These are phyloP conservation scores for Drosophila dunni DNA, from an alignment of 1,140 invertebrate genomes.

Conservation along the genomic window DNA sequence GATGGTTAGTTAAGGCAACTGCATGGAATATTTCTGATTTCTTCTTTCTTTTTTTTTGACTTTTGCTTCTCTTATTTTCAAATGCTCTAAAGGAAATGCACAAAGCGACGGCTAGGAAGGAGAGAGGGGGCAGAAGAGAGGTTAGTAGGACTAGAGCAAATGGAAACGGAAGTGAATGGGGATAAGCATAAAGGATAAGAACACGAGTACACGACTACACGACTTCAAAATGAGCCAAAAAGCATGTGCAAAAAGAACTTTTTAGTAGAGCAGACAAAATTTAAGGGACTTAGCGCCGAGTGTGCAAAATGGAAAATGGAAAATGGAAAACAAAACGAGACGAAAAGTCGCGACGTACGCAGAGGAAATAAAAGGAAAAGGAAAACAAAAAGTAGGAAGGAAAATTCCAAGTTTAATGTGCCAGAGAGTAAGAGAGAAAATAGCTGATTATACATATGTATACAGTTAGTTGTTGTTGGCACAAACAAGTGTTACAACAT, in stretches of 20 bases:
- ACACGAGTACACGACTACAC: not conserved
- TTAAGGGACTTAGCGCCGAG: conserved; percentile 3
- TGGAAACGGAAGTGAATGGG: conserved; percentile 12
- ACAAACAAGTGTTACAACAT: conserved; percentile 12
- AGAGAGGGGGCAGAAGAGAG: not conserved
- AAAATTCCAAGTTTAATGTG: conserved; percentile 7
- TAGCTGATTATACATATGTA: conserved; percentile 14
- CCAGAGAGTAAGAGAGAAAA: not conserved
- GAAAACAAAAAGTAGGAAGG: not conserved
- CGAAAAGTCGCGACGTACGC: conserved; percentile 3
- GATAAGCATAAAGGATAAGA: conserved; percentile 1
- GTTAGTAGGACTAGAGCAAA: conserved; percentile 6
- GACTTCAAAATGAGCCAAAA: conserved; percentile 9
- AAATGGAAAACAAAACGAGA: not conserved
- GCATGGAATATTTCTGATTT: conserved; percentile 18
- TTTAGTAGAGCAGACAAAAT: conserved; percentile 52
- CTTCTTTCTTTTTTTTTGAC: conserved; percentile 17
- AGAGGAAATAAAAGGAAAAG: not conserved
- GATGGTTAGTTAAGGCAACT: conserved; percentile 23
- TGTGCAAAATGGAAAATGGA: conserved; percentile 1
- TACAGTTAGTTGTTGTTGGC: not conserved
- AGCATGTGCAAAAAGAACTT: conserved; percentile 43
- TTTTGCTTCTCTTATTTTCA: conserved; percentile 7
- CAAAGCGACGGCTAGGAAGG: not conserved
- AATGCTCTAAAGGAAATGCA: conserved; percentile 70